Evolutionary conservation across 1,140 invertebrate species (phyloP).

Genomic region (Drosophila eugracilis): DNA sequence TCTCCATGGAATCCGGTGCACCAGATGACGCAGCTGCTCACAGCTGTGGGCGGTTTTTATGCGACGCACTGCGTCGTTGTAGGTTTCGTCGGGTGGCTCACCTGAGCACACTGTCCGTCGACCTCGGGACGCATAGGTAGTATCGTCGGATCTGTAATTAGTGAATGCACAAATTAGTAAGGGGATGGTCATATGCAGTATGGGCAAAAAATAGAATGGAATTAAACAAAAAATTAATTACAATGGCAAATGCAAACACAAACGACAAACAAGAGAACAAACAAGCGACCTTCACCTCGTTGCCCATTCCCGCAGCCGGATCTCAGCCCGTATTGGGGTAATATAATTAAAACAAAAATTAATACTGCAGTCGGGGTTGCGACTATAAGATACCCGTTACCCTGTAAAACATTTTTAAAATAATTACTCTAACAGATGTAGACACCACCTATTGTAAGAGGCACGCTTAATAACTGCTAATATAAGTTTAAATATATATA

Average conservation of each 20-base stretch:
- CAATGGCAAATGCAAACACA: slow-evolving; percentile 54
- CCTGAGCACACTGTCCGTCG: slow-evolving; percentile 62
- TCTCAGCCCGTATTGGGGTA: slow-evolving; percentile 8
- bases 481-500: too few species aligned
- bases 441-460: too few species aligned
- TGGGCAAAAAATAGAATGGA: slow-evolving; percentile 31
- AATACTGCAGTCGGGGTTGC: too few species aligned
- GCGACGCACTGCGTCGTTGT: slow-evolving; percentile 72
- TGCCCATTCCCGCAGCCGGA: neutral
- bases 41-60: slow-evolving; percentile 59
- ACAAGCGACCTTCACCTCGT: slow-evolving; percentile 1
- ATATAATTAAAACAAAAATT: slow-evolving; percentile 48
- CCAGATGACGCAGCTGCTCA: slow-evolving; percentile 65
- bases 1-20: slow-evolving; percentile 45
- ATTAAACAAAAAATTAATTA: slow-evolving; percentile 72
- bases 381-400: too few species aligned
- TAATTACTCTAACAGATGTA: too few species aligned
- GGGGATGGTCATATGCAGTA: neutral
- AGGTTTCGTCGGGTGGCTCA: slow-evolving; percentile 54
- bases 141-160: slow-evolving; percentile 79
- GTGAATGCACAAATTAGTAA: slow-evolving; percentile 39
- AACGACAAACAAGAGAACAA: slow-evolving; percentile 35
- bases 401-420: too few species aligned
- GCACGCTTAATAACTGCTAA: too few species aligned
- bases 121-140: slow-evolving; percentile 61